These are phyloP conservation scores for Cotesia vestalis DNA, from an alignment of 1,140 invertebrate genomes.

Conservation along the genomic window DNA sequence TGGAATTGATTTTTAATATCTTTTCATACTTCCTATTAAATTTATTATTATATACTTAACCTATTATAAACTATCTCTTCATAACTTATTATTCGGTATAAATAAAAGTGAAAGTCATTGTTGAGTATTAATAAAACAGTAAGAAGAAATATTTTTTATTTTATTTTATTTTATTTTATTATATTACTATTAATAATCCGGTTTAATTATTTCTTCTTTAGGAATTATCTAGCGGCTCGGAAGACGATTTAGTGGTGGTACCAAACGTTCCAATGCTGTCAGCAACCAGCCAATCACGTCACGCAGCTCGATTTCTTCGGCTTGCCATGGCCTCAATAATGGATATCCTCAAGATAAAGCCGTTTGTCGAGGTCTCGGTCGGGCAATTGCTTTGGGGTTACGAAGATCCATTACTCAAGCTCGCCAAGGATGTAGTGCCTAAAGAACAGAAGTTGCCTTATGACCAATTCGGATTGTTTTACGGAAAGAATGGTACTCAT, in stretches of 20 bases:
- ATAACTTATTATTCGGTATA: no score
- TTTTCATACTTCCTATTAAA: neutral
- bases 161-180: no score
- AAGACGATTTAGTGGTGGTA: conserved; percentile 87
- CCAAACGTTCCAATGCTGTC: conserved; percentile 92
- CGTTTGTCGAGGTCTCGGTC: conserved; percentile 88
- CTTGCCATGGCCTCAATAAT: conserved; percentile 89
- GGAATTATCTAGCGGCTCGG: conserved; percentile 70
- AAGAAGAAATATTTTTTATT: neutral
- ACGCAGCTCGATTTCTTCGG: conserved; percentile 82
- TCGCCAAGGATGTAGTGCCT: conserved; percentile 88
- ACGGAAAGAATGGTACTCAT: conserved; percentile 84
- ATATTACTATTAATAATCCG: no score
- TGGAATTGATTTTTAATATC: conserved; percentile 12
- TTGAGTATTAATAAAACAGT: neutral
- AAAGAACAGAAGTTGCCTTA: conserved; percentile 90
- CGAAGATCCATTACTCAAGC: conserved; percentile 86
- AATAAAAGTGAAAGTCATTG: neutral
- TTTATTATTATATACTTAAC: no score
- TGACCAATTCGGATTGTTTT: conserved; percentile 89
- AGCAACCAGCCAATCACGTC: conserved; percentile 86
- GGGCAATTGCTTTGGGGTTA: conserved; percentile 93
- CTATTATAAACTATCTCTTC: no score
- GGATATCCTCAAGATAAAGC: conserved; percentile 88
- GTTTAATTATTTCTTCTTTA: conserved; percentile 43